A percentile compares a stretch with the other conserved stretches of the same genome.
Conservation (phyloP, 2,797 vertebrate genomes). For the Amblyraja radiata region DNA sequence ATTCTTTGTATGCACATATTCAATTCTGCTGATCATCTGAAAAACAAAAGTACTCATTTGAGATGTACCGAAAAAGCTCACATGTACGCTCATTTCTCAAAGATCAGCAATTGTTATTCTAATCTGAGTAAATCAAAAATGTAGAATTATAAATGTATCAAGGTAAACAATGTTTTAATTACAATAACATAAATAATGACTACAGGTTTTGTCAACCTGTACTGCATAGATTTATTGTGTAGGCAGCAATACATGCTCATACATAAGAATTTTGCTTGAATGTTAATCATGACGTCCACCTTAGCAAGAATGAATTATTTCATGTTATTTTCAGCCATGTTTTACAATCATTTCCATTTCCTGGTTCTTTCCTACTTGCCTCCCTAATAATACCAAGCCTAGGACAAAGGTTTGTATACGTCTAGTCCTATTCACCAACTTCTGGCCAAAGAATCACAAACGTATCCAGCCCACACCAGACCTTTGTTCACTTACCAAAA, state of each 20-base stretch:
- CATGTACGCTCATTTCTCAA: not conserved
- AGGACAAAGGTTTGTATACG: not conserved
- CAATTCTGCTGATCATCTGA: conserved; percentile 99
- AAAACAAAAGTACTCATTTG: conserved; percentile 45
- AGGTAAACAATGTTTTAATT: conserved; percentile 27
- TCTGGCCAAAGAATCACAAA: not conserved
- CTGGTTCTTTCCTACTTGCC: not conserved
- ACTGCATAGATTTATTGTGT: not conserved
- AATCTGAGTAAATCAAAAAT: not conserved
- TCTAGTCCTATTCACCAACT: not conserved
- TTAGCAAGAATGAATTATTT: not conserved
- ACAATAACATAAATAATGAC: not conserved
- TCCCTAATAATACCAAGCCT: not conserved
- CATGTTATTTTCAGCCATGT: not conserved
- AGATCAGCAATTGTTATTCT: not conserved
- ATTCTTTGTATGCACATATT: conserved; percentile 99
- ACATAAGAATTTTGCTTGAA: not conserved
- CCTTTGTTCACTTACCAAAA: not conserved
- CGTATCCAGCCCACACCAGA: not conserved
- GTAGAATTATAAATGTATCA: not conserved
- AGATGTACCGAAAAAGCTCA: not conserved
- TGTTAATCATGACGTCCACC: not conserved
- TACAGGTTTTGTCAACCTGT: not conserved
- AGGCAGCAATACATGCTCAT: not conserved
- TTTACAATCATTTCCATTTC: not conserved